Percentiles rank a stretch among this genome's conserved stretches.
Evolutionary conservation across 2,888 invertebrate species (phyloP).

Genomic region (Diplolepis rosae): DNA sequence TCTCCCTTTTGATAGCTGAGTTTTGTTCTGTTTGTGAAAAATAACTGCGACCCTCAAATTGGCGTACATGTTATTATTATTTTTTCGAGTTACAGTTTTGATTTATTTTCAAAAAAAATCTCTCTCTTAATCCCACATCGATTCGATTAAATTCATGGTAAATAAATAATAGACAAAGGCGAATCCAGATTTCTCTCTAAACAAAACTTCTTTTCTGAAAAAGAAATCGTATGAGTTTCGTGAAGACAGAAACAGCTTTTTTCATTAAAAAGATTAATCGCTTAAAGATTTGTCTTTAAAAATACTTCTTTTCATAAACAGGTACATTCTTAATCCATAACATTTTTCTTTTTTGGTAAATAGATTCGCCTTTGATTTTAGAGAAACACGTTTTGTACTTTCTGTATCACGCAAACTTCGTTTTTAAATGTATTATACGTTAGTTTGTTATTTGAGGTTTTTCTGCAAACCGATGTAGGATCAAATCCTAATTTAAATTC

Average conservation of each 20-base stretch:
- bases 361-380: slow-evolving; percentile 19
- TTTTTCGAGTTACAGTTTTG: background rate
- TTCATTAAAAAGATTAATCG: slow-evolving; percentile 24
- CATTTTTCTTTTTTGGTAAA: slow-evolving; percentile 1
- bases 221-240: slow-evolving; percentile 22
- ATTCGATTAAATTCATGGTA: slow-evolving; percentile 13
- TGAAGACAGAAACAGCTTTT: slow-evolving; percentile 8
- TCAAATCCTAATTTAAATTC: background rate
- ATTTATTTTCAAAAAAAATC: background rate
- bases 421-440: slow-evolving; percentile 19
- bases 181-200: slow-evolving; percentile 13
- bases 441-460: slow-evolving; percentile 25
- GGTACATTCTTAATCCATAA: slow-evolving; percentile 16
- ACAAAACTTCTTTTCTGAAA: slow-evolving; percentile 13
- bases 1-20: slow-evolving; percentile 17
- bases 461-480: background rate
- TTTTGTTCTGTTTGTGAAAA: slow-evolving; percentile 15
- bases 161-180: slow-evolving; percentile 10
- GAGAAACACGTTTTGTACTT: slow-evolving; percentile 27
- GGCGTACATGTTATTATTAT: slow-evolving; percentile 12
- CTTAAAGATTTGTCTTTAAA: slow-evolving; percentile 21
- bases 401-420: slow-evolving; percentile 29
- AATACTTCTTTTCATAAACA: slow-evolving; percentile 20
- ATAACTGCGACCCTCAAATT: slow-evolving; percentile 10
- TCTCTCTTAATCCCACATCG: background rate